Percentiles rank a stretch among this genome's conserved stretches.
Conservation (phyloP, 2,888 invertebrate genomes). For the Drosophila cracens region DNA sequence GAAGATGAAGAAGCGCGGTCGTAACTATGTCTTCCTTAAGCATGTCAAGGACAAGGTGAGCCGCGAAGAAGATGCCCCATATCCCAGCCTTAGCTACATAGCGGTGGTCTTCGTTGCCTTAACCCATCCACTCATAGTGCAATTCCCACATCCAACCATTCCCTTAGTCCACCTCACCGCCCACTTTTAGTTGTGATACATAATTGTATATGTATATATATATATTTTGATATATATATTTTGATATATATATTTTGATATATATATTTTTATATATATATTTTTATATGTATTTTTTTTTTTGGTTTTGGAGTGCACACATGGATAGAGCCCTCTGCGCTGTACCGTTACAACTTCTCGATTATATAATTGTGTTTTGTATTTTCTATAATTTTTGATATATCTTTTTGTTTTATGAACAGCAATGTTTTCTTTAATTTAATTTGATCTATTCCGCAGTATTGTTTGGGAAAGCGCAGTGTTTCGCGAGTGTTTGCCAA, state of each 20-base stretch:
- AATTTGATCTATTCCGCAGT: conserved; percentile 81
- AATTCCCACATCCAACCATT: conserved; percentile 31
- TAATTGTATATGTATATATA: conserved; percentile 22
- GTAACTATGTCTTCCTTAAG: conserved; percentile 92
- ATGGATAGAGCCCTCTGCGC: conserved; percentile 45
- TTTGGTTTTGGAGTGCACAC: conserved; percentile 42
- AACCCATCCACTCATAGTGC: conserved; percentile 40
- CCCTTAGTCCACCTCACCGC: conserved; percentile 12
- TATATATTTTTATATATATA: background rate
- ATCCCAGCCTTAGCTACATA: conserved; percentile 12
- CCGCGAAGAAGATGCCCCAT: background rate
- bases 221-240: background rate
- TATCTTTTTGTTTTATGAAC: conserved; percentile 40
- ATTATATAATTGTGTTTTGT: conserved; percentile 27
- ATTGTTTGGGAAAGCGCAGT: conserved; percentile 82
- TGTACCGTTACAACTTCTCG: conserved; percentile 36
- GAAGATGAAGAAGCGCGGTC: conserved; percentile 86
- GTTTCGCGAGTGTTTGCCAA: conserved; percentile 81
- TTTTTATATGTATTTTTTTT: conserved; percentile 1
- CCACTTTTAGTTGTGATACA: conserved; percentile 24
- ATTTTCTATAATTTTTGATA: conserved; percentile 33
- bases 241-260: conserved; percentile 2
- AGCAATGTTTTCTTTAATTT: conserved; percentile 65
- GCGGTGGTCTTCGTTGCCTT: conserved; percentile 36
- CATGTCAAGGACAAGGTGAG: conserved; percentile 94